A percentile compares a stretch with the other conserved stretches of the same genome.
These are phyloP conservation scores for Nicator chloris DNA, from an alignment of 2,113 vertebrate species.

Conservation along the genomic window DNA sequence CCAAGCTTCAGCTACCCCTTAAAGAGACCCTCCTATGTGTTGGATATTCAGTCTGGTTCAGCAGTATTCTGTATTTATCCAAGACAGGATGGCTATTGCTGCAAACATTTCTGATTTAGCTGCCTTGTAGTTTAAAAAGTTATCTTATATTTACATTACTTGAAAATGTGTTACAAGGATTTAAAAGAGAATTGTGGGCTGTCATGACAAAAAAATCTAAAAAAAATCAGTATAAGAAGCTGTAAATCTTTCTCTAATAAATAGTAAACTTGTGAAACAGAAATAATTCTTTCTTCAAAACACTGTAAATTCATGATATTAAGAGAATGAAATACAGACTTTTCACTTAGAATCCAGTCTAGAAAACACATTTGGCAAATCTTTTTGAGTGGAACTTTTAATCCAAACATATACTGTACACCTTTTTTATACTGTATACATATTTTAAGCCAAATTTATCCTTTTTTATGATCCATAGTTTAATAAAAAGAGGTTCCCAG, in stretches of 20 bases:
- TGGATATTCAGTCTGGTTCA: neutral
- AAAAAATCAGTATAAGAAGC: neutral
- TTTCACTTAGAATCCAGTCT: neutral
- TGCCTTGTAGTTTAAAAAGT: neutral
- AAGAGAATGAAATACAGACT: neutral
- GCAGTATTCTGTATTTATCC: neutral
- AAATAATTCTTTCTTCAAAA: neutral
- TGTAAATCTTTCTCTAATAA: neutral
- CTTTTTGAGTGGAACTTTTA: neutral
- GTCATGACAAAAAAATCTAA: neutral
- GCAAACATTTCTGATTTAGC: neutral
- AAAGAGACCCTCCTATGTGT: neutral
- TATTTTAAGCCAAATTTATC: neutral
- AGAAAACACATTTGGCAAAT: neutral
- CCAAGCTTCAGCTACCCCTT: neutral
- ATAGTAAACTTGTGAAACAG: neutral
- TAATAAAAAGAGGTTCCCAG: neutral
- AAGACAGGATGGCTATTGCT: neutral
- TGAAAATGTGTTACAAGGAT: neutral
- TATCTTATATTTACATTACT: neutral
- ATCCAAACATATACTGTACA: neutral
- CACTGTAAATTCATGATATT: neutral
- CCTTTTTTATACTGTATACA: neutral
- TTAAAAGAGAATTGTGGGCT: neutral
- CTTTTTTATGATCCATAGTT: neutral